Evolutionary conservation across 1,140 invertebrate genomes (phyloP).

Genomic region (Bombyx mandarina): DNA sequence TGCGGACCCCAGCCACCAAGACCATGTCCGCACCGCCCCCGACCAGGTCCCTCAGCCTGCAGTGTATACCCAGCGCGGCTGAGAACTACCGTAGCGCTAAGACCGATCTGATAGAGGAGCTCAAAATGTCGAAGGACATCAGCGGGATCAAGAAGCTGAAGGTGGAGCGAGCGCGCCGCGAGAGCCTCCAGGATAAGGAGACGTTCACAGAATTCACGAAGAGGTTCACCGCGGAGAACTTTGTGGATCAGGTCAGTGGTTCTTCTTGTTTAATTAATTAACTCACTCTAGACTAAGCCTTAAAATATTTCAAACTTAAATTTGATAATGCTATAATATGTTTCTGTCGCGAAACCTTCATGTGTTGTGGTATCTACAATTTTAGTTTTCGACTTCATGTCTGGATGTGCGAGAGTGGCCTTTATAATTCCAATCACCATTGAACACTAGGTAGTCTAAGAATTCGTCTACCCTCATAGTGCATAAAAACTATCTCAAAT

Average conservation of each 20-base stretch:
- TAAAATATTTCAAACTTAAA: no score
- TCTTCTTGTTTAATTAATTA: no score
- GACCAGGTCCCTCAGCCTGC: conserved; percentile 79
- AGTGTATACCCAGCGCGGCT: conserved; percentile 75
- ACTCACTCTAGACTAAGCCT: no score
- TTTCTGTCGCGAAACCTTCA: no score
- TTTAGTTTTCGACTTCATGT: no score
- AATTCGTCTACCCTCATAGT: no score
- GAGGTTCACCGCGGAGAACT: conserved; percentile 88
- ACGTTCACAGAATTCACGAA: conserved; percentile 86
- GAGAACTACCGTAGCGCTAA: conserved; percentile 83
- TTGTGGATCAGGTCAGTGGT: conserved; percentile 85
- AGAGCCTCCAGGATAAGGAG: conserved; percentile 84
- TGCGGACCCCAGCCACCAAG: conserved; percentile 82
- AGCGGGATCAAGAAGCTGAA: conserved; percentile 92
- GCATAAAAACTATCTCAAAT: no score
- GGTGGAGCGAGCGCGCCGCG: conserved; percentile 86
- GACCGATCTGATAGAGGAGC: conserved; percentile 89
- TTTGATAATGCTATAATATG: no score
- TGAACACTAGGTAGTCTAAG: no score
- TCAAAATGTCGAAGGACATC: conserved; percentile 92
- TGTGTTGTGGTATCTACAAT: no score
- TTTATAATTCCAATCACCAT: no score
- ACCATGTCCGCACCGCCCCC: conserved; percentile 84
- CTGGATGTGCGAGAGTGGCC: no score